Percentiles rank a stretch among this genome's conserved stretches.
These are phyloP conservation scores for Cephus spinipes DNA, from an alignment of 2,888 invertebrate species.

Conservation along the genomic window DNA sequence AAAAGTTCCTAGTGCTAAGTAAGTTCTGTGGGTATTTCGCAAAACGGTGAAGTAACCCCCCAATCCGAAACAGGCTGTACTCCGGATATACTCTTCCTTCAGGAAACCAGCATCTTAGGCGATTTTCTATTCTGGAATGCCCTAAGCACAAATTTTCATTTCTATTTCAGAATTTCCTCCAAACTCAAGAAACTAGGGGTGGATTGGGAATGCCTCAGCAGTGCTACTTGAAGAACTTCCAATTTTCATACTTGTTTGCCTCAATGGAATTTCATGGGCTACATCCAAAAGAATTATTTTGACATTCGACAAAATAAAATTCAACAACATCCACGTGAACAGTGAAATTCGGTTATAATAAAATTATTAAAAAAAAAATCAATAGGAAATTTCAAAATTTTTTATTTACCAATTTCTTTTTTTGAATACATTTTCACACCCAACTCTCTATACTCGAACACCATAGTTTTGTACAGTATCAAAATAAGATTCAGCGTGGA, in stretches of 20 bases:
- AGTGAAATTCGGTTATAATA: too few relatives aligned
- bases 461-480: neutral
- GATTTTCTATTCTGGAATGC: neutral
- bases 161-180: neutral
- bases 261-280: neutral
- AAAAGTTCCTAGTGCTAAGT: neutral
- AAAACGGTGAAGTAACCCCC: neutral
- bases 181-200: neutral
- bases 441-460: neutral
- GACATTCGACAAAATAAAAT: neutral
- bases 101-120: neutral
- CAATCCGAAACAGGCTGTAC: neutral
- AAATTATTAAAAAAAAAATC: rapidly evolving
- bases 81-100: neutral
- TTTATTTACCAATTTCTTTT: neutral
- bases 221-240: neutral
- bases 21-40: neutral
- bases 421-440: neutral
- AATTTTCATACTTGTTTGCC: neutral
- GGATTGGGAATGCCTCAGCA: neutral
- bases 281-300: neutral
- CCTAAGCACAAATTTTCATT: neutral
- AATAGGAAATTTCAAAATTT: neutral
- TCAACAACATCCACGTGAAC: too few relatives aligned
- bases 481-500: neutral